Conservation (phyloP, 2,888 invertebrate species). For the Meliscaeva auricollis region DNA sequence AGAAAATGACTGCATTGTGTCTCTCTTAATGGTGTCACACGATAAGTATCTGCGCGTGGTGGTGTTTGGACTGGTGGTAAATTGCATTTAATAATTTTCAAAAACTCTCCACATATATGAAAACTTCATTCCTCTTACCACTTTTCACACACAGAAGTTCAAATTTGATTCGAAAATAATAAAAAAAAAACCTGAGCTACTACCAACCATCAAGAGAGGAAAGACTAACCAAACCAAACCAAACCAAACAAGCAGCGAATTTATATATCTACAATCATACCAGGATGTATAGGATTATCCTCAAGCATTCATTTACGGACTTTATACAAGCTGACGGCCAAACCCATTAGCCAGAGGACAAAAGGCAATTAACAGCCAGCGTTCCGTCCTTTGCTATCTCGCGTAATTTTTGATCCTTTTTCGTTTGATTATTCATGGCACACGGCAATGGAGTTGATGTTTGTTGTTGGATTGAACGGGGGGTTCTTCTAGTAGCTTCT, state of each 20-base stretch:
- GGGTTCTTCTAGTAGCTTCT: background rate
- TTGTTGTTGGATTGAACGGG: background rate
- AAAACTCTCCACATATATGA: constrained; percentile 48
- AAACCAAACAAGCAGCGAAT: constrained; percentile 42
- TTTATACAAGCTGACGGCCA: constrained; percentile 75
- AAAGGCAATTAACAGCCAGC: constrained; percentile 72
- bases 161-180: constrained; percentile 47
- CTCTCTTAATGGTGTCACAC: constrained; percentile 66
- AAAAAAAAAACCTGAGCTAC: background rate
- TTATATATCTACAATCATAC: too few species aligned
- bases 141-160: constrained; percentile 43
- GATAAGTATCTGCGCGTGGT: constrained; percentile 70
- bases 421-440: constrained; percentile 75
- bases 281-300: constrained; percentile 56
- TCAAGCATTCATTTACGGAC: constrained; percentile 74
- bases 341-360: constrained; percentile 76
- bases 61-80: constrained; percentile 39
- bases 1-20: constrained; percentile 68
- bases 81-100: constrained; percentile 76
- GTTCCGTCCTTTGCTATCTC: constrained; percentile 62
- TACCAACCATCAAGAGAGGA: constrained; percentile 16
- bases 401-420: constrained; percentile 74
- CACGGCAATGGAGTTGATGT: constrained; percentile 58
- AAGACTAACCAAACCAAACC: constrained; percentile 13
- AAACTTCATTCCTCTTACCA: background rate